Evolutionary conservation across 2,888 invertebrate genomes (phyloP), one percentile per base, ranked within the genome.

Genomic region (Papilio protenor): DNA sequence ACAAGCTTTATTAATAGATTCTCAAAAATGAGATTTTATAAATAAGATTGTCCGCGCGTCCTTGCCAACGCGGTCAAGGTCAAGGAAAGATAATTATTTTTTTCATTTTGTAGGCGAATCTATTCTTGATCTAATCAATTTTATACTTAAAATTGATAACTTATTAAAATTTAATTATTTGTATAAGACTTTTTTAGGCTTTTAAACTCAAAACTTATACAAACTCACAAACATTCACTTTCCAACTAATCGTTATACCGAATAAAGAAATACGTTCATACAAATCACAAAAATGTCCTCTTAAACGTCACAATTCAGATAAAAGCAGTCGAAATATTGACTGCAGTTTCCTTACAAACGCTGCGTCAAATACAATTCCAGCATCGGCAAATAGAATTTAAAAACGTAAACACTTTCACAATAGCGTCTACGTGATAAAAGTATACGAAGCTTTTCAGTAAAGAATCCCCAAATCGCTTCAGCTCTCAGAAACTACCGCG

Each of bases 401-500:
- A 78, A 71, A 71, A 74, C 74, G 49, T 49, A 27, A 64, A 64
- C 49, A 74, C 74, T 61, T 45, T 49, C 74, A 71, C 52, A 52
- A 52, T 71, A 71, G 49, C 45, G 45, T 47, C 73, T 59, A 59
- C 55, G 75, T 75, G 75, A 75, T 52, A 75, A 66, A 69, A 52
- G 33, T 27, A 33, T 66, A 40, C 27, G 23, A 55, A 27, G 18
- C 55, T 77, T 64, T 76, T 76, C 70, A 71, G 47, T 47, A 71
- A 76, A 33, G 49, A 33, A 72, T 72, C 33, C 64, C 73, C 33
- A 73, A 77, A 74, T 55, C 69, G 77, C 47, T 59, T 73, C 73
- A 77, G 70, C 66, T 77, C 45, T 49, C 47, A 69, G 77, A 47
- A 66, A 77, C 69, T 69, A 77, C 55, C 47, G 61, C 71, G 45